phyloP scores from a whole-genome alignment of 2,113 vertebrate species.

The Pica pica region DNA sequence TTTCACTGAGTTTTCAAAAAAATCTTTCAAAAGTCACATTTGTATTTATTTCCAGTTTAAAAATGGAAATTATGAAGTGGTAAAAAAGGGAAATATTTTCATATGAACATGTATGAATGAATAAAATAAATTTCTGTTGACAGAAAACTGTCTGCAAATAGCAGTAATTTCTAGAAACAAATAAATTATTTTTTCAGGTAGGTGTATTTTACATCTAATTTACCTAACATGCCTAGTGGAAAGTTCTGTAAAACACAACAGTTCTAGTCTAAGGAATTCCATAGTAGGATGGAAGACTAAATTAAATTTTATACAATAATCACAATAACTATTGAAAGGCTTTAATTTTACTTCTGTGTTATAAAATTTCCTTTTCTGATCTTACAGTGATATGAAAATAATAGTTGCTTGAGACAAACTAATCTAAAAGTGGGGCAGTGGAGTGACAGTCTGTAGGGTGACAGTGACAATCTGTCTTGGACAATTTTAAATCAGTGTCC shows the following conservation, averaged over 20 bases:
- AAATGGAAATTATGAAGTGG: neutral
- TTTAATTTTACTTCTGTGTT: neutral
- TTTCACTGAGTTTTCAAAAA: neutral
- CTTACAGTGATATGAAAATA: neutral
- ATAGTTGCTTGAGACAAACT: neutral
- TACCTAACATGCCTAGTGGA: neutral
- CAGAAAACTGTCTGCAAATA: neutral
- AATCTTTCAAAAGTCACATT: neutral
- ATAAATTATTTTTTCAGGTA: neutral
- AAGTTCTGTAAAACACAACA: neutral
- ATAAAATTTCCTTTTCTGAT: neutral
- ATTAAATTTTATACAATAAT: neutral
- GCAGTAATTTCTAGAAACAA: neutral
- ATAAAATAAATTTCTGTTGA: neutral
- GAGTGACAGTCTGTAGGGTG: neutral
- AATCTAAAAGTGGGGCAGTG: neutral
- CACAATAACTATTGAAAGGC: neutral
- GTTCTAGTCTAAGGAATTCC: neutral
- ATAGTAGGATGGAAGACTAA: neutral
- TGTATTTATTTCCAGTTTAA: neutral
- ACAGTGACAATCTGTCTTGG: neutral
- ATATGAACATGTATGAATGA: neutral
- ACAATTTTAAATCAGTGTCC: neutral
- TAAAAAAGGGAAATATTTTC: neutral
- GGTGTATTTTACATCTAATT: neutral